Conservation (phyloP, 2,797 vertebrate species). For the Martes flavigula region DNA sequence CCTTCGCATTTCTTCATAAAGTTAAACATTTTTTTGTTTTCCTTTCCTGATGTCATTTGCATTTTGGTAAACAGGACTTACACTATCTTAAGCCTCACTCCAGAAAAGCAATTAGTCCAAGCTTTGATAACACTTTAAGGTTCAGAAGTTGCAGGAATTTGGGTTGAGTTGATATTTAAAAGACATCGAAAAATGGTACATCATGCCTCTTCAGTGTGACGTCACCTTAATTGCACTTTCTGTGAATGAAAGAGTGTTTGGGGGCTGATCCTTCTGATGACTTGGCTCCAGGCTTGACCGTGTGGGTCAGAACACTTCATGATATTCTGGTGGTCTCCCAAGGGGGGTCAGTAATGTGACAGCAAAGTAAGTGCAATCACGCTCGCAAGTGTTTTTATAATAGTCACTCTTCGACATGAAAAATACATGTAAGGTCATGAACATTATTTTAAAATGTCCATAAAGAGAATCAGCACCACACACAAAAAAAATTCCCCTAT, state of each 20-base stretch:
- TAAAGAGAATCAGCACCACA: not conserved
- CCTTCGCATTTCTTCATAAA: slow-evolving; percentile 30
- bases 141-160: not conserved
- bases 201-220: not conserved
- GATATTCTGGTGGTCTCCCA: not conserved
- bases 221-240: not conserved
- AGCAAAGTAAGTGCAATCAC: not conserved
- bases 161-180: not conserved
- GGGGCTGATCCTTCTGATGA: not conserved
- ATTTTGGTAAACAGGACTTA: slow-evolving; percentile 29
- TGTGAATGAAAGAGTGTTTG: not conserved
- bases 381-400: not conserved
- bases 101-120: not conserved
- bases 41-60: slow-evolving; percentile 33
- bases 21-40: not conserved
- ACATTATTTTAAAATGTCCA: not conserved
- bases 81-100: slow-evolving; percentile 14
- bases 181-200: not conserved
- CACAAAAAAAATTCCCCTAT: not conserved
- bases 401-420: not conserved
- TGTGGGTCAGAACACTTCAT: not conserved
- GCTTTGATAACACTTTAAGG: not conserved
- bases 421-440: not conserved
- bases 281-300: not conserved
- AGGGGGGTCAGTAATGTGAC: not conserved